These are phyloP conservation scores for Stichopus chloronotus DNA, from an alignment of 35 echinoderm and acorn worm species.

Conservation along the genomic window DNA sequence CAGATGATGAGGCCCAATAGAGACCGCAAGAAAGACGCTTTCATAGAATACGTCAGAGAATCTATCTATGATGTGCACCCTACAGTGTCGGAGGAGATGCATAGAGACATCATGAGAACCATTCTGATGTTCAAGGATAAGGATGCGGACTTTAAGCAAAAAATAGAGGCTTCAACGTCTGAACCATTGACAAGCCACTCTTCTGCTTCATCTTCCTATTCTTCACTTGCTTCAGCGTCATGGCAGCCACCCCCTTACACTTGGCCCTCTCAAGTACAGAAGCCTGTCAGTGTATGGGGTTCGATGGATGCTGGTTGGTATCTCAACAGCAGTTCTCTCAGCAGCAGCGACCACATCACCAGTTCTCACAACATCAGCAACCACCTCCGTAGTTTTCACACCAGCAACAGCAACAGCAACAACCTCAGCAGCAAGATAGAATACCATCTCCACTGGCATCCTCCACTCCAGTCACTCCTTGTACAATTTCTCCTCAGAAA, in stretches of 20 bases:
- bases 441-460: constrained; percentile 18
- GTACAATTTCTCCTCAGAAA: neutral
- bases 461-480: neutral
- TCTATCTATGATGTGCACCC: constrained; percentile 11
- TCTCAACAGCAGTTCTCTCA: neutral
- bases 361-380: no score
- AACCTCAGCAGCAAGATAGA: neutral
- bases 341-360: neutral
- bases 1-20: constrained; percentile 30
- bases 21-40: constrained; percentile 16
- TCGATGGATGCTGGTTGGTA: constrained; percentile 5
- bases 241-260: neutral
- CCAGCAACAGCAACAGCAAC: neutral
- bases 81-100: constrained; percentile 32
- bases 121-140: neutral
- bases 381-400: neutral
- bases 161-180: constrained; percentile 10
- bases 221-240: constrained; percentile 32
- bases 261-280: neutral
- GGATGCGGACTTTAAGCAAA: constrained; percentile 29
- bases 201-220: constrained; percentile 49
- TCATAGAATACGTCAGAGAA: neutral
- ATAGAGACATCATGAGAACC: neutral
- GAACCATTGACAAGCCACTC: constrained; percentile 28
- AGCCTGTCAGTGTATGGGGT: neutral